Evolutionary conservation across 2,888 invertebrate species (phyloP).

Genomic region (Eudasyphora cyanicolor): DNA sequence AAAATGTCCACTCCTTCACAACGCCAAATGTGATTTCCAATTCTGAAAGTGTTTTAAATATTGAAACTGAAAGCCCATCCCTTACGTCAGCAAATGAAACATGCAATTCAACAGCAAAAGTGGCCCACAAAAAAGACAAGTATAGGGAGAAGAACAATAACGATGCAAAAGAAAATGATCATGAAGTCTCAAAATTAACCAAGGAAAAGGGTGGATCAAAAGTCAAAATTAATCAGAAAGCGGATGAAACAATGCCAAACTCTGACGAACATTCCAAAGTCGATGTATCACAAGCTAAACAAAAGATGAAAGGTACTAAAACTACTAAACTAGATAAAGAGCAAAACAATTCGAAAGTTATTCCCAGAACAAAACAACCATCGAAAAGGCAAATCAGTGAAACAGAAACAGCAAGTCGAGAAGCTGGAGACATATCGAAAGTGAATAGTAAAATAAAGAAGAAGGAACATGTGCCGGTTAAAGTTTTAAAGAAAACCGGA

Average conservation of each 20-base stretch:
- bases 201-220: not conserved
- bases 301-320: too few relatives aligned
- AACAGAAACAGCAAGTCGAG: not conserved
- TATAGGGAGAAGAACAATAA: not conserved
- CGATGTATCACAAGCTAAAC: too few relatives aligned
- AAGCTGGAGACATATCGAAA: not conserved
- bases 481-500: not conserved
- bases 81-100: not conserved
- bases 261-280: too few relatives aligned
- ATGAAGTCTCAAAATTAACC: not conserved
- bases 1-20: too few relatives aligned
- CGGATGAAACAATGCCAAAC: not conserved
- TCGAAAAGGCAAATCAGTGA: not conserved
- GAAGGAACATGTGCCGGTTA: not conserved
- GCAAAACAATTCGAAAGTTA: not conserved
- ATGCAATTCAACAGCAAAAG: not conserved
- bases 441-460: not conserved
- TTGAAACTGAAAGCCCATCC: not conserved
- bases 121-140: not conserved
- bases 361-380: not conserved
- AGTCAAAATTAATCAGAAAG: not conserved
- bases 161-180: not conserved
- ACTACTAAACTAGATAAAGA: too few relatives aligned
- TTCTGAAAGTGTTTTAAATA: not conserved
- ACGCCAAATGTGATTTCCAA: too few relatives aligned